These are phyloP conservation scores for Monochamus alternatus DNA, from an alignment of 2,888 invertebrate species.

Conservation along the genomic window DNA sequence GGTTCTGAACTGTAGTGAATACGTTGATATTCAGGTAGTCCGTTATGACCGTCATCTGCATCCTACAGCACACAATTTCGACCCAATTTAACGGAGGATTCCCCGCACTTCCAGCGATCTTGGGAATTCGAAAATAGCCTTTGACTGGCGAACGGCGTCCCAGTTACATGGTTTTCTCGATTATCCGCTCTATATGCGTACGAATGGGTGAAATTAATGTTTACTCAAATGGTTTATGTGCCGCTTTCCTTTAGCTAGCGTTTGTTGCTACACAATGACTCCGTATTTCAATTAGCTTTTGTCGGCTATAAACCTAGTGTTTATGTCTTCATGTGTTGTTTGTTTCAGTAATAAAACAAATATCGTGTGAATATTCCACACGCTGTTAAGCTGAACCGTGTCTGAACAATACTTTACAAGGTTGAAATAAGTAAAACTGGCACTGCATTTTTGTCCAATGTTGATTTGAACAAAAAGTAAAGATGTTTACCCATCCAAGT, in stretches of 20 bases:
- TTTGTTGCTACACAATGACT: constrained; percentile 23
- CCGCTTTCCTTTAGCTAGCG: constrained; percentile 24
- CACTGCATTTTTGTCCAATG: too few species aligned
- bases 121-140: constrained; percentile 27
- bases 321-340: constrained; percentile 34
- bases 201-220: constrained; percentile 27
- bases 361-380: constrained; percentile 14
- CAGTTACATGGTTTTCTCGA: constrained; percentile 1
- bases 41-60: constrained; percentile 11
- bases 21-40: constrained; percentile 5
- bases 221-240: constrained; percentile 24
- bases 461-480: too few species aligned
- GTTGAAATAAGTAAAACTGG: not conserved
- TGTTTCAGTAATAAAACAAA: constrained; percentile 33
- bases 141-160: constrained; percentile 21
- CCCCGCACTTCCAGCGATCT: constrained; percentile 20
- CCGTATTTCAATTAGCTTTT: constrained; percentile 38
- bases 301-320: constrained; percentile 29
- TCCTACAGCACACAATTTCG: constrained; percentile 4
- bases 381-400: constrained; percentile 1
- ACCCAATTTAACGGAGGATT: constrained; percentile 16
- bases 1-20: not conserved
- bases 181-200: constrained; percentile 18
- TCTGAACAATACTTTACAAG: too few species aligned
- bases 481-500: too few species aligned